A percentile compares a stretch with the other conserved stretches of the same genome.
phyloP scores from a whole-genome alignment of 2,113 vertebrate species.

The Anarrhichthys ocellatus region DNA sequence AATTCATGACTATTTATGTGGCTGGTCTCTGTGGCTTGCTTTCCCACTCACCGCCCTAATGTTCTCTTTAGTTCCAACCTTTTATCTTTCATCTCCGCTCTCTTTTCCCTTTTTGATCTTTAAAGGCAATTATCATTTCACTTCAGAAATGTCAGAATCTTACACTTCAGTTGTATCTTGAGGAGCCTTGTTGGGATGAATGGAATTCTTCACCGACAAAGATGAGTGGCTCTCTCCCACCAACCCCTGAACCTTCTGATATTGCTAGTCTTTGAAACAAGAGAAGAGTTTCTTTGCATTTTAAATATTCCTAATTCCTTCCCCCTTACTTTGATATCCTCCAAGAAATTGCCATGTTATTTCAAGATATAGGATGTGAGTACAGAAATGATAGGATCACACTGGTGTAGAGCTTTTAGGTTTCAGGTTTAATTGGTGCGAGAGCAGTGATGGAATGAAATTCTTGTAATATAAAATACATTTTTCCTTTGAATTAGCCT shows the following conservation, averaged over 20 bases:
- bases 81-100: constrained; percentile 86
- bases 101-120: constrained; percentile 82
- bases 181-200: constrained; percentile 81
- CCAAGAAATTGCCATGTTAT: constrained; percentile 54
- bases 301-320: constrained; percentile 77
- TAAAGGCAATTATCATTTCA: constrained; percentile 85
- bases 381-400: constrained; percentile 62
- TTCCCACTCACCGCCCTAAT: constrained; percentile 85
- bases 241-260: constrained; percentile 65
- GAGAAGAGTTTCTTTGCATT: constrained; percentile 74
- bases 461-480: constrained; percentile 28
- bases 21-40: constrained; percentile 85
- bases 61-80: constrained; percentile 84
- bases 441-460: constrained; percentile 57
- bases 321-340: constrained; percentile 65
- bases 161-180: constrained; percentile 75
- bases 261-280: constrained; percentile 76
- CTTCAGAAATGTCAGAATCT: constrained; percentile 79
- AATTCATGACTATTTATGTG: constrained; percentile 98
- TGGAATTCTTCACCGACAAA: constrained; percentile 78
- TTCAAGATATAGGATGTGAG: constrained; percentile 73
- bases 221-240: constrained; percentile 68
- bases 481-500: constrained; percentile 26
- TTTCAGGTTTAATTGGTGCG: constrained; percentile 75
- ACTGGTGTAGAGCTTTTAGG: constrained; percentile 61